phyloP scores from a whole-genome alignment of 2,113 vertebrate species.

The Brachyistius frenatus region DNA sequence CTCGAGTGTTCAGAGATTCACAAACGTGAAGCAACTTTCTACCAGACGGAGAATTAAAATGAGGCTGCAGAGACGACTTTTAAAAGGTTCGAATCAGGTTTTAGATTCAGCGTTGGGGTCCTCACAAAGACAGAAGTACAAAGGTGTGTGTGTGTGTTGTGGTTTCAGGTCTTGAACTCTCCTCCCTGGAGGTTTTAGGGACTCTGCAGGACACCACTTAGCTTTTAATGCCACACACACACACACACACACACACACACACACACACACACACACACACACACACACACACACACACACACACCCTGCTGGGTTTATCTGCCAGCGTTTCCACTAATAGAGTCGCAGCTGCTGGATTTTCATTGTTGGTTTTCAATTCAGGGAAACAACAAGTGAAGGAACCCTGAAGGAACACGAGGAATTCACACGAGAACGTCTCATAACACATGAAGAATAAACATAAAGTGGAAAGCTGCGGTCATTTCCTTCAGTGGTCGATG shows the following conservation, averaged over 20 bases:
- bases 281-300: conserved; percentile 10
- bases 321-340: conserved; percentile 16
- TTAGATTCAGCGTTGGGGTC: no score
- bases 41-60: no score
- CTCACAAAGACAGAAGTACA: no score
- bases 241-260: conserved; percentile 3
- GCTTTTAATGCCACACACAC: conserved; percentile 25
- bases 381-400: not conserved
- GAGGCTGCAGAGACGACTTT: no score
- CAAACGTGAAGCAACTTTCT: no score
- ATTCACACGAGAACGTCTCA: no score
- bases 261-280: no score
- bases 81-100: no score
- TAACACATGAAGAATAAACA: no score
- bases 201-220: conserved; percentile 36
- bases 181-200: conserved; percentile 19
- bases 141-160: not conserved
- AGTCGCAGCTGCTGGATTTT: conserved; percentile 34
- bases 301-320: conserved; percentile 15
- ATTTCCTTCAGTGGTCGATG: no score
- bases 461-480: no score
- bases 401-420: not conserved
- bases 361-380: not conserved
- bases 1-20: no score
- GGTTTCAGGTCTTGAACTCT: conserved; percentile 10